Evolutionary conservation across 2,888 invertebrate species (phyloP), one percentile per base, ranked within the genome.

Genomic region (Endomychus coccineus): DNA sequence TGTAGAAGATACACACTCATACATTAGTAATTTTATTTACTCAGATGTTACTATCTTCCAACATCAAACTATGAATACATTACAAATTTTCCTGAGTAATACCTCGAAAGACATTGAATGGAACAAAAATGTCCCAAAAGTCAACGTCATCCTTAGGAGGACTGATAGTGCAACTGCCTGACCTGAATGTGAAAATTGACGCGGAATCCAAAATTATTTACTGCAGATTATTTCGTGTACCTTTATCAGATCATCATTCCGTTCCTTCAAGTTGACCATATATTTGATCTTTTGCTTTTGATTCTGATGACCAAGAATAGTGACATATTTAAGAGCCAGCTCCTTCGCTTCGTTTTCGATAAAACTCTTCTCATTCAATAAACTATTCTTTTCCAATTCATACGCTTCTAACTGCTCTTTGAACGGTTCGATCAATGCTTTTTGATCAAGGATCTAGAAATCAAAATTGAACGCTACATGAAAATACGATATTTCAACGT

Each of bases 241-340:
- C 66, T 70, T 66, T 45, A 61, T 56, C 23, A 72, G 50, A 42
- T 65, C 64, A 25, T 57, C 51, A 43, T 67, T 67, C 48, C 68
- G 69, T 12, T 59, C 58, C 52, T 71, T 71, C 13, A 73, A 46
- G 42, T 69, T 67, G 2, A 56, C 52, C 13, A 72, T 49, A 50
- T 78, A 74, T 39, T 75, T 74, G 30, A 78, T 75, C 56, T 75
- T 78, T 55, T 79, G 78, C 47, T 71, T 75, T 44, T 74, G 72
- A 56, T 79, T 80, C 46, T 77, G 75, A 49, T 79, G 77, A 0
- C 77, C 77, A n/a, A 78, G 58, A 32, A 75, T 56, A 40, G 72
- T 69, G 2, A 75, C 73, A 52, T 77, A 77, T 46, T 76, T 74
- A 28, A 67, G 56, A 9, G 69, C 67, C 31, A 77, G 60, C 39